Evolutionary conservation across 2,797 vertebrate genomes (phyloP), one percentile per base, ranked within the genome.

Genomic region (Falco novaeseelandiae): DNA sequence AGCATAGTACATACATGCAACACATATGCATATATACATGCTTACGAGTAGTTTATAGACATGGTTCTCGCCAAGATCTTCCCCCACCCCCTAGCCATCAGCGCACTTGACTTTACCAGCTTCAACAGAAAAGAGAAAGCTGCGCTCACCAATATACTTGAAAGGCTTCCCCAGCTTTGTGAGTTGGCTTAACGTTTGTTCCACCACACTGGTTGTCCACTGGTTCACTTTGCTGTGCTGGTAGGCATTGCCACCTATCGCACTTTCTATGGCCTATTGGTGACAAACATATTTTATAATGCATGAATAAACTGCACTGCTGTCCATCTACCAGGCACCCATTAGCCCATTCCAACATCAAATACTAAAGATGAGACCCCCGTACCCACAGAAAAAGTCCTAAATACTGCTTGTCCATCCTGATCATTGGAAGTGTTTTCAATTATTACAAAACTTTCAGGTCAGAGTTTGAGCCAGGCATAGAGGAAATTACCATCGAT

Each of bases 101-200:
- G 16, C 5, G 8, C 51, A 34, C 6, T 8, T 25, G 32, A 14
- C 40, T 22, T 14, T 10, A 17, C 15, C 61, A 57, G 16, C 61
- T 85, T 46, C 58, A 62, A 38, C 19, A 52, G 65, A 5, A 25
- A 23, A 58, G 36, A 34, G 61, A 23, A 30, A 87, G 76, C 3
- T 26, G 49, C 66, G 89, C 97, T 97, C 97, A 99, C 99, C 99
- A 0, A 99, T 99, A 63, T 99, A 99, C 94, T 99, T 99, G 97
- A 99, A 99, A 22, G 99, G 99, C 72, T 99, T 99, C 30, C 98
- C 98, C 85, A 99, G 98, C 94, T 99, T 99, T 93, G 98, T 99
- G 93, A 99, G 99, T 27, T 99, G 99, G 97, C 98, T 98, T 67
- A 99, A 98, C 14, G 99, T 99, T 91, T 99, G 99, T 74, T 99